Conservation (phyloP, 2,797 vertebrate genomes). For the Thalassophryne amazonica region DNA sequence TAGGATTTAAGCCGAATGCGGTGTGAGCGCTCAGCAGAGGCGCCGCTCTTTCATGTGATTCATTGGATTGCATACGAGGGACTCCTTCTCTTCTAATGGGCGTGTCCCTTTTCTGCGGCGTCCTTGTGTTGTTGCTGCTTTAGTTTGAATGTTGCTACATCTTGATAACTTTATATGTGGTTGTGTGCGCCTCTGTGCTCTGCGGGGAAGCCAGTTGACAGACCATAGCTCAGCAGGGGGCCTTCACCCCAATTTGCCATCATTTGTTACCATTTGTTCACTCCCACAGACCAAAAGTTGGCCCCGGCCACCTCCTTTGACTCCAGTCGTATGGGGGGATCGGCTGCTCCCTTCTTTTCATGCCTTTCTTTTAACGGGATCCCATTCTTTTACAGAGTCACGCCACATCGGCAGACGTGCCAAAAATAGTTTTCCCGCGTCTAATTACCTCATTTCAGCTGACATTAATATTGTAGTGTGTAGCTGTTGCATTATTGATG, state of each 20-base stretch:
- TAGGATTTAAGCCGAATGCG: slow-evolving; percentile 64
- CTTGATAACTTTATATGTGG: slow-evolving; percentile 54
- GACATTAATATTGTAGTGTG: slow-evolving; percentile 67
- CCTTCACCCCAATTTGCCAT: slow-evolving; percentile 81
- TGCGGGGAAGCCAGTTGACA: slow-evolving; percentile 47
- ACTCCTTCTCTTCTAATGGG: slow-evolving; percentile 24
- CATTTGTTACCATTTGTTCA: slow-evolving; percentile 80
- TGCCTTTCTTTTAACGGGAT: slow-evolving; percentile 20
- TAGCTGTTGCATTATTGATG: slow-evolving; percentile 65
- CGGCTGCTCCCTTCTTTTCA: slow-evolving; percentile 52
- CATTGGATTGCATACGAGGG: slow-evolving; percentile 64
- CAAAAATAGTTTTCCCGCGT: slow-evolving; percentile 44
- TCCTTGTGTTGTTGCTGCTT: slow-evolving; percentile 31
- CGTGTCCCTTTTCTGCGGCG: slow-evolving; percentile 20
- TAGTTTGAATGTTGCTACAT: slow-evolving; percentile 51
- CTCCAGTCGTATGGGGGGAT: slow-evolving; percentile 41
- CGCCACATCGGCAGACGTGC: slow-evolving; percentile 7
- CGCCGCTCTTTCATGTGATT: slow-evolving; percentile 67
- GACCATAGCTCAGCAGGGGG: slow-evolving; percentile 72
- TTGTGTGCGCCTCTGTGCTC: slow-evolving; percentile 39
- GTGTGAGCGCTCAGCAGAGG: slow-evolving; percentile 45
- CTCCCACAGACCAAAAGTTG: slow-evolving; percentile 67
- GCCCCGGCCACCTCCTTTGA: slow-evolving; percentile 50
- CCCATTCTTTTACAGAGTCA: slow-evolving; percentile 9
- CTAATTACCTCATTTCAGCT: slow-evolving; percentile 62